Evolutionary conservation across 2,797 vertebrate genomes (phyloP).

Genomic region (Eupleurogrammus muticus): DNA sequence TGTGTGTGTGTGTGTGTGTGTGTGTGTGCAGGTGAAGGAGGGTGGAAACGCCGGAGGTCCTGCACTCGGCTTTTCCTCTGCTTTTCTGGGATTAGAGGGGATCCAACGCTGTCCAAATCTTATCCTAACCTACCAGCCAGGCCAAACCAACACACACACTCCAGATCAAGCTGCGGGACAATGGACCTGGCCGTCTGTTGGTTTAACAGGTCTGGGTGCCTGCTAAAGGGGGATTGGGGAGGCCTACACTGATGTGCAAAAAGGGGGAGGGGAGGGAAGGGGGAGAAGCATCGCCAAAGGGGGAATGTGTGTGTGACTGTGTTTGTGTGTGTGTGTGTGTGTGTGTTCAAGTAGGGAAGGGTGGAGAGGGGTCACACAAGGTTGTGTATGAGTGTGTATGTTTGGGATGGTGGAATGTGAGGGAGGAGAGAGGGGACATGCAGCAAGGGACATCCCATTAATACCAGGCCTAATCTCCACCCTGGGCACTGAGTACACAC

Average conservation of each 20-base stretch:
- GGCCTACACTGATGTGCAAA: conserved; percentile 71
- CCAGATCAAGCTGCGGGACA: conserved; percentile 74
- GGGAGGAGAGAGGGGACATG: conserved; percentile 50
- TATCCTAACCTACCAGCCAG: conserved; percentile 70
- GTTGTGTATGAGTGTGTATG: conserved; percentile 54
- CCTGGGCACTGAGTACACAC: conserved; percentile 58
- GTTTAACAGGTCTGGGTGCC: conserved; percentile 75
- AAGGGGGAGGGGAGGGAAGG: conserved; percentile 28
- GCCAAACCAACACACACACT: conserved; percentile 80
- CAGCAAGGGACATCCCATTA: conserved; percentile 71
- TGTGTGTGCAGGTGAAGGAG: conserved; percentile 67
- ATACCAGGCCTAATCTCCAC: conserved; percentile 77
- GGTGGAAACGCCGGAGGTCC: conserved; percentile 64
- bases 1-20: conserved; percentile 18
- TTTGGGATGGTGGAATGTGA: conserved; percentile 76
- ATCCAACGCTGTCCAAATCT: conserved; percentile 79
- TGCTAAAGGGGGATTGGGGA: conserved; percentile 65
- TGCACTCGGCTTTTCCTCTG: conserved; percentile 60
- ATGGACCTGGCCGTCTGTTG: conserved; percentile 74
- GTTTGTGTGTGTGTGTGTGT: conserved; percentile 42
- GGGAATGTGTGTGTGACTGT: conserved; percentile 46
- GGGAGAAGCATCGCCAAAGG: conserved; percentile 47
- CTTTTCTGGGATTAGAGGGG: conserved; percentile 79
- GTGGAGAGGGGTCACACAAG: conserved; percentile 24
- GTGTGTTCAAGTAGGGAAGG: conserved; percentile 27